A percentile compares a stretch with the other conserved stretches of the same genome.
phyloP scores from a whole-genome alignment of 2,113 vertebrate species.

The Progne subis region DNA sequence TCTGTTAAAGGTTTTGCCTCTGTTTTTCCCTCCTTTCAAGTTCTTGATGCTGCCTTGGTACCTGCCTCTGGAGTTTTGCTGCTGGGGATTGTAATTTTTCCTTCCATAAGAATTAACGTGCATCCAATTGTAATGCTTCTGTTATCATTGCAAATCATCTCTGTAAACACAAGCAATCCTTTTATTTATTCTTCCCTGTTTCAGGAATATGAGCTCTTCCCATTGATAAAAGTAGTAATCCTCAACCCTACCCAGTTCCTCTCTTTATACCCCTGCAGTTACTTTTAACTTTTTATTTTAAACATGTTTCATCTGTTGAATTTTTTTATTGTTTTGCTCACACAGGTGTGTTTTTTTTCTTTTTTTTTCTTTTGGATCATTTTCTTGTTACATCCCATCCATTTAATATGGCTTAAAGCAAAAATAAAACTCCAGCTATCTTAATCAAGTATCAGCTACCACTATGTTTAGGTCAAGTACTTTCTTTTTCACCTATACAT shows the following conservation, averaged over 20 bases:
- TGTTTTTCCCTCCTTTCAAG: not conserved
- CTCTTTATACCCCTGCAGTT: not conserved
- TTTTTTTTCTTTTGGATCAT: not conserved
- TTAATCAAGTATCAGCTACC: not conserved
- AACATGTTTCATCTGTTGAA: not conserved
- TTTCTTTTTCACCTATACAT: not conserved
- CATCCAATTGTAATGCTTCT: not conserved
- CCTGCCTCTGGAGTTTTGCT: not conserved
- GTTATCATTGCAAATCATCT: not conserved
- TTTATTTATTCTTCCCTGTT: not conserved
- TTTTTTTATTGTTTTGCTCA: not conserved
- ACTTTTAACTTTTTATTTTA: not conserved
- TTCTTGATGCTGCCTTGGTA: not conserved
- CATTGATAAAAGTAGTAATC: not conserved
- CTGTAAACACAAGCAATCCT: not conserved
- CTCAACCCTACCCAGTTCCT: fast-evolving
- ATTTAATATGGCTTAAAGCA: not conserved
- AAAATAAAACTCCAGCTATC: not conserved
- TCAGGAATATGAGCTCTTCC: not conserved
- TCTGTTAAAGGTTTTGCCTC: constrained; percentile 17
- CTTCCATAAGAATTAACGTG: fast-evolving
- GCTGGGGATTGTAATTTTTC: not conserved
- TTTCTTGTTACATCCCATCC: not conserved
- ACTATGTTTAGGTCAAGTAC: not conserved
- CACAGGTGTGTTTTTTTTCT: too few relatives aligned